Percentiles rank a stretch among this genome's conserved stretches.
Evolutionary conservation across 2,888 invertebrate genomes (phyloP).

Genomic region (Melanophora roralis): DNA sequence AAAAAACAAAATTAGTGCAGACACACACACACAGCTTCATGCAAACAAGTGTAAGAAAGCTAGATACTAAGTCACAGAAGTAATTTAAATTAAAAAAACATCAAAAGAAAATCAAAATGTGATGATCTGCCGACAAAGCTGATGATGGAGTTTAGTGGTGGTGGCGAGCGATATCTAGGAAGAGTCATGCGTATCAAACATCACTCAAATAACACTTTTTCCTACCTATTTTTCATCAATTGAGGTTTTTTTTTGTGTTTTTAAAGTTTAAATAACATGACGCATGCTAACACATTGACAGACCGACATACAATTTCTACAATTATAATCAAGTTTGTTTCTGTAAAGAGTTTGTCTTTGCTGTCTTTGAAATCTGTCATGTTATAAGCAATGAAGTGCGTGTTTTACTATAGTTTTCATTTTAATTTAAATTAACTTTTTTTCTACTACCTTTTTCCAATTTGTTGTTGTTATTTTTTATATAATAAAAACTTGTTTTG

Average conservation of each 20-base stretch:
- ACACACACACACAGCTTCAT: too few species aligned
- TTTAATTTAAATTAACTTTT: constrained; percentile 35
- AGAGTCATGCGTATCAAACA: constrained; percentile 47
- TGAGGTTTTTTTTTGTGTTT: background rate
- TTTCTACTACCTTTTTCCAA: too few species aligned
- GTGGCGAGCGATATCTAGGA: constrained; percentile 16
- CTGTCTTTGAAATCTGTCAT: constrained; percentile 50
- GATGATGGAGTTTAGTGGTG: constrained; percentile 31
- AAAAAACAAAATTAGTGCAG: too few species aligned
- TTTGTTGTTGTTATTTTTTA: too few species aligned
- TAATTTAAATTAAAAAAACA: constrained; percentile 17
- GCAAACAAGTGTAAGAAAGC: background rate
- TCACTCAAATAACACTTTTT: constrained; percentile 59
- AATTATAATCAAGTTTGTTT: constrained; percentile 8
- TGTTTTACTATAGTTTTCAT: constrained; percentile 51
- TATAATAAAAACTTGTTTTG: constrained; percentile 19
- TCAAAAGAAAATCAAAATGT: constrained; percentile 15
- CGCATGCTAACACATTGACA: constrained; percentile 52
- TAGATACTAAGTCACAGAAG: constrained; percentile 26
- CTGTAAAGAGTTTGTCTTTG: constrained; percentile 36
- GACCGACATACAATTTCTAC: constrained; percentile 35
- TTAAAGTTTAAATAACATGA: constrained; percentile 42
- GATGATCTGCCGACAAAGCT: constrained; percentile 2
- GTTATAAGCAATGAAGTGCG: constrained; percentile 54
- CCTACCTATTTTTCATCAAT: constrained; percentile 19